phyloP scores from a whole-genome alignment of 2,113 vertebrate genomes.

The Corydoras sp. region DNA sequence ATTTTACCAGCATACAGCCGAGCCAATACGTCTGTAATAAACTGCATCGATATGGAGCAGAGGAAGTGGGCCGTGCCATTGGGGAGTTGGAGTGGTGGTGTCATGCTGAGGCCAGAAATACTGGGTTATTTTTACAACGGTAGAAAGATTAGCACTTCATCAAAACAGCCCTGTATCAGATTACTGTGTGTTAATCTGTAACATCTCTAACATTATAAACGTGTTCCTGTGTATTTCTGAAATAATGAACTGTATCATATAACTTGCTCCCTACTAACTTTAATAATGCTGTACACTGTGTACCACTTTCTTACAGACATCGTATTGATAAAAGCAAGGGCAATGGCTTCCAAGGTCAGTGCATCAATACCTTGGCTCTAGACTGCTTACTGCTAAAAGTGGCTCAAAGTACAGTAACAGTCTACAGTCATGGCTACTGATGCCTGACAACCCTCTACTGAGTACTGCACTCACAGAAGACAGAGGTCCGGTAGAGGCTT shows the following conservation, averaged over 20 bases:
- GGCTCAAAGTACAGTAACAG: constrained; percentile 87
- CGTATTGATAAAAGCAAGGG: background rate
- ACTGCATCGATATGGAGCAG: constrained; percentile 55
- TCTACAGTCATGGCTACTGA: constrained; percentile 99
- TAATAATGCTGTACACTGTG: background rate
- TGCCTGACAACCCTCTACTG: constrained; percentile 74
- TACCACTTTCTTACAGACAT: constrained; percentile 11
- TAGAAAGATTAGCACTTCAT: constrained; percentile 1
- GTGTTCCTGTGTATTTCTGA: too few species aligned
- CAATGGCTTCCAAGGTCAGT: constrained; percentile 61
- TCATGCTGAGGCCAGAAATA: constrained; percentile 14
- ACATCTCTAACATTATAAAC: too few species aligned
- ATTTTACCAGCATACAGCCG: constrained; percentile 50
- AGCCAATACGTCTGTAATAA: constrained; percentile 60
- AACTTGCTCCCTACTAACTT: background rate
- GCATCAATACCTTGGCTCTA: constrained; percentile 96
- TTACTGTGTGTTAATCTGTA: too few species aligned
- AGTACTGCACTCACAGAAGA: constrained; percentile 36
- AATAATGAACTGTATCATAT: background rate
- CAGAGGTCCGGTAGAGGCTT: constrained; percentile 36
- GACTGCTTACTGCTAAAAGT: constrained; percentile 94
- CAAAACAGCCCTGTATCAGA: too few species aligned
- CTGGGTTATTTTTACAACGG: constrained; percentile 14
- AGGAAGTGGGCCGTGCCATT: constrained; percentile 48
- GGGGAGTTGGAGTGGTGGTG: constrained; percentile 18